phyloP scores from a whole-genome alignment of 2,797 vertebrate species.

The Labroides dimidiatus region DNA sequence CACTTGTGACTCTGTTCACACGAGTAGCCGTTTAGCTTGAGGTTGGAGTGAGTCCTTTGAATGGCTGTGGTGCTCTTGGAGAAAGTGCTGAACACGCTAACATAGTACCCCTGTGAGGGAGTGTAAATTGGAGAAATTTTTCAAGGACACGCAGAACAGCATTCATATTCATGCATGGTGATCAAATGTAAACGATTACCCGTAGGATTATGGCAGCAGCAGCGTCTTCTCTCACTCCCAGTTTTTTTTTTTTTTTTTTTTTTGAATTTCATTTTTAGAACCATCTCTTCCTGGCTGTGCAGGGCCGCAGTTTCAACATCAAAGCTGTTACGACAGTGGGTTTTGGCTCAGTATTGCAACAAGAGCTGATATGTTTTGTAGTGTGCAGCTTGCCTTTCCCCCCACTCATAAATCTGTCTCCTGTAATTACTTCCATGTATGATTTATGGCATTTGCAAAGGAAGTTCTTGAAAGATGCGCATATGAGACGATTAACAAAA shows the following conservation, averaged over 20 bases:
- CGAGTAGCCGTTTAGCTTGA: conserved; percentile 27
- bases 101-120: conserved; percentile 16
- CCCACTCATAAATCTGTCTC: conserved; percentile 43
- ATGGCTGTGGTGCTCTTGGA: conserved; percentile 37
- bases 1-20: conserved; percentile 39
- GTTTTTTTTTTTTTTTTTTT: too few relatives aligned
- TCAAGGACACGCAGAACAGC: conserved; percentile 67
- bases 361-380: conserved; percentile 51
- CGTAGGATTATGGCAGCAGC: conserved; percentile 61
- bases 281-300: conserved; percentile 44
- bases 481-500: background rate
- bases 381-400: conserved; percentile 45
- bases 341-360: conserved; percentile 61
- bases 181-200: conserved; percentile 76
- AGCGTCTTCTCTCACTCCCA: conserved; percentile 42
- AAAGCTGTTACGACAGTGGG: conserved; percentile 57
- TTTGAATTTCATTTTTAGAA: conserved; percentile 54
- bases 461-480: conserved; percentile 6
- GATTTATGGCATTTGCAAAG: conserved; percentile 20
- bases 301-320: conserved; percentile 63
- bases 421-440: conserved; percentile 40
- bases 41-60: conserved; percentile 41
- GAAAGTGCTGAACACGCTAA: conserved; percentile 50
- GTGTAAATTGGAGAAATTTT: conserved; percentile 54
- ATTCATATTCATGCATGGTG: conserved; percentile 72